Evolutionary conservation across 1,140 invertebrate species (phyloP).

Genomic region (Ceratitis capitata): DNA sequence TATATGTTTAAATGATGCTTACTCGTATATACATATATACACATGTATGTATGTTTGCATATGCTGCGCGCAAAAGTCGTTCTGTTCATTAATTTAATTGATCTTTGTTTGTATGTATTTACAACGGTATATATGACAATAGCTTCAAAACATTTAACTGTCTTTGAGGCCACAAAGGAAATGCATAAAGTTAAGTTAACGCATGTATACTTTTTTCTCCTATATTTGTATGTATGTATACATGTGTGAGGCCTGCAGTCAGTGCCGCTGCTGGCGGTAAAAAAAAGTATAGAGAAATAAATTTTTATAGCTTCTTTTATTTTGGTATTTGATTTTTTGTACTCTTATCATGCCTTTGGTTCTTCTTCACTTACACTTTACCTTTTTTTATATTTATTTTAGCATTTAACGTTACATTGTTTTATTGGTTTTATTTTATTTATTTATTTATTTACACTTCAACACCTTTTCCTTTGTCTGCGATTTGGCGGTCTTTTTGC

Average conservation of each 20-base stretch:
- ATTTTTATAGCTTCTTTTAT: background rate
- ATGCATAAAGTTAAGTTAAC: background rate
- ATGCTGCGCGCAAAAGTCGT: background rate
- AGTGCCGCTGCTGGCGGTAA: background rate
- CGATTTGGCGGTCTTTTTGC: too few relatives aligned
- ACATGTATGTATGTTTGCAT: too few relatives aligned
- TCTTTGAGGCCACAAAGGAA: constrained; percentile 24
- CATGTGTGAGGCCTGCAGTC: too few relatives aligned
- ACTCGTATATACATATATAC: too few relatives aligned
- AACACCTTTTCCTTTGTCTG: background rate
- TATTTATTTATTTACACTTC: background rate
- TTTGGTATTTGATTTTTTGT: background rate
- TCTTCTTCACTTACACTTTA: background rate
- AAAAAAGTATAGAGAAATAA: background rate
- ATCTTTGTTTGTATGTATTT: constrained; percentile 22
- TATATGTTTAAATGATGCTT: too few relatives aligned
- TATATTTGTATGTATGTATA: background rate
- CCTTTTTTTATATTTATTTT: background rate
- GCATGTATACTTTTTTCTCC: background rate
- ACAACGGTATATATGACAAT: constrained; percentile 7
- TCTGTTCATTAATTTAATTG: constrained; percentile 34
- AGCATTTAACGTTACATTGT: background rate
- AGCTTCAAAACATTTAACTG: background rate
- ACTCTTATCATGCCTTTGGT: background rate
- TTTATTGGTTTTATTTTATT: background rate